Base-by-base conservation (phyloP, 2,888 invertebrate genomes). In the Aleiodes alternator region DNA sequence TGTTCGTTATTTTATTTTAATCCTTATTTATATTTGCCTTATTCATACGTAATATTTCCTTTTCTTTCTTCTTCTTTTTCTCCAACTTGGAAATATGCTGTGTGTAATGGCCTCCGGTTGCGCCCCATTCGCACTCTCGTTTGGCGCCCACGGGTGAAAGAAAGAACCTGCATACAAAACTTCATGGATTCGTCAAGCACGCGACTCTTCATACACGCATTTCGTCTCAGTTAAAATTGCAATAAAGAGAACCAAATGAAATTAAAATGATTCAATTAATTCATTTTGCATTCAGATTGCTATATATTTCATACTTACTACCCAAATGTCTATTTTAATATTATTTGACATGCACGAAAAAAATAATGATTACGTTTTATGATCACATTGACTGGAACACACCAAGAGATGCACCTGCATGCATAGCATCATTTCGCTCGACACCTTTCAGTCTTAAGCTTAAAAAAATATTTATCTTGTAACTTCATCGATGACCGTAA, bases 91-190 rank as follows among this genome's bases (percentile, higher is more conserved):
- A 64, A 66, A 61, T 66, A 69, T 59, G 43, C 43, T 23, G 64
- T 56, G 77, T 76, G 86, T 88, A 88, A 64, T 64, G 64, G 64
- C 64, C 64, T 64, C 64, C 64, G 43, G 64, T 64, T 64, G 64
- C 43, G 78, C 82, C 82, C 83, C 83, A 84, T 84, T 82, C 83
- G 82, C 84, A 82, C 84, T 82, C 83, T 82, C 83, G 84, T 87
- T 87, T 83, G 50, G 83, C 85, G 86, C 86, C 86, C 85, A 87
- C 86, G 83, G 81, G 78, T 77, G 80, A n/a, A n/a, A 80, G 80
- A 80, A 78, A 80, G 80, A 64, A 12, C 9, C 34, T 38, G 64
- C 34, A 16, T 23, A 48, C 43, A 43, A 43, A 82, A 85, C 85
- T 81, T 82, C 82, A 80, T 78, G 81, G 80, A 85, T 87, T 82